Conservation (phyloP, 1,140 invertebrate species). For the Lordiphosa collinella region DNA sequence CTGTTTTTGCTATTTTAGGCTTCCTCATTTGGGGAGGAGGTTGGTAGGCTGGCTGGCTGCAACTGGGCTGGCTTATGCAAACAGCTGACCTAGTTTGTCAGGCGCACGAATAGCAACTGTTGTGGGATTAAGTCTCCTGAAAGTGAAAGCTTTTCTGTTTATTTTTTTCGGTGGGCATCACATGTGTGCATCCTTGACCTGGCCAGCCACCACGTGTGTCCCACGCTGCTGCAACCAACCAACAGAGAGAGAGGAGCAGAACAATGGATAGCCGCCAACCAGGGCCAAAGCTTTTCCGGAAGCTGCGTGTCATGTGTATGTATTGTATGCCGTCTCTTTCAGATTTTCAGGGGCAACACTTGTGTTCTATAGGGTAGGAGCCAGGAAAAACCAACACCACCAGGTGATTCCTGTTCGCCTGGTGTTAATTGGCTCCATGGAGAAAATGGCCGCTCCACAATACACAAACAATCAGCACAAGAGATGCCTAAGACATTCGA, state of each 20-base stretch:
- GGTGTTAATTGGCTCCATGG: slow-evolving; percentile 75
- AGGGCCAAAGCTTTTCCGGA: slow-evolving; percentile 20
- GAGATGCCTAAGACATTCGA: slow-evolving; percentile 40
- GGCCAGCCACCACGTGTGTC: not conserved
- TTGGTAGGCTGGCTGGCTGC: slow-evolving; percentile 1
- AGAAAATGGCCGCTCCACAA: slow-evolving; percentile 74
- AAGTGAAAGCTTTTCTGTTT: slow-evolving; percentile 44
- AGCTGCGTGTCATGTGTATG: slow-evolving; percentile 21
- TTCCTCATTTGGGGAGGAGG: slow-evolving; percentile 60
- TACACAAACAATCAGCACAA: slow-evolving; percentile 13
- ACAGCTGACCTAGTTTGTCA: slow-evolving; percentile 45
- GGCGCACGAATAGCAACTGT: slow-evolving; percentile 21
- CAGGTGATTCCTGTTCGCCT: slow-evolving; percentile 60
- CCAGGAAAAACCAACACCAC: slow-evolving; percentile 28
- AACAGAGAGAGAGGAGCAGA: not conserved
- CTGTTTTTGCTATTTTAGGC: slow-evolving; percentile 61
- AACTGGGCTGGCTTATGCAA: slow-evolving; percentile 42
- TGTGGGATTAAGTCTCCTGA: slow-evolving; percentile 14
- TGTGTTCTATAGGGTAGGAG: slow-evolving; percentile 28
- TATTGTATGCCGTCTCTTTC: slow-evolving; percentile 10
- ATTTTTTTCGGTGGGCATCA: not conserved
- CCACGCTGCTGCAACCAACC: not conserved
- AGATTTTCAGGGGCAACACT: slow-evolving; percentile 29
- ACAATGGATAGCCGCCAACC: not conserved
- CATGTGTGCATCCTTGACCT: not conserved